phyloP scores from a whole-genome alignment of 2,113 vertebrate genomes.

The Neogobius melanostomus region DNA sequence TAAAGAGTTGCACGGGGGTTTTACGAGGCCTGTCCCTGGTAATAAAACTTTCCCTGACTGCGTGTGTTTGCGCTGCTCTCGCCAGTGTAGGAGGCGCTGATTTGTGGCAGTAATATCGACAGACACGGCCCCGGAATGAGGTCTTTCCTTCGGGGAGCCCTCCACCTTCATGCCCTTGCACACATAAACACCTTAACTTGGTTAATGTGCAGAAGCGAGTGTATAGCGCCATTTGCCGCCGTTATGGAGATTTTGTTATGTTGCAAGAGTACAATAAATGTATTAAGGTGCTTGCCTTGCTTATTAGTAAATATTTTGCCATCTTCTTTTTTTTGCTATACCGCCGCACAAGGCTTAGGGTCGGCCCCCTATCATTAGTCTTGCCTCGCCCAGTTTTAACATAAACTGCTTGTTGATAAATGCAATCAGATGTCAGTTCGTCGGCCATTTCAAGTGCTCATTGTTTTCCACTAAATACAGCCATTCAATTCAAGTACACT shows the following conservation, averaged over 20 bases:
- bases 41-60: conserved; percentile 62
- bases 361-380: no score
- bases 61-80: conserved; percentile 54
- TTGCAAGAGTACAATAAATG: not conserved
- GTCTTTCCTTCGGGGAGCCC: conserved; percentile 65
- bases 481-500: no score
- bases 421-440: not conserved
- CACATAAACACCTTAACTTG: conserved; percentile 22
- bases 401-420: not conserved
- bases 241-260: not conserved
- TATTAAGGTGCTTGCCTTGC: not conserved
- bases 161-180: conserved; percentile 29
- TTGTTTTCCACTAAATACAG: no score
- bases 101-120: conserved; percentile 75
- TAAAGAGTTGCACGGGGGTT: conserved; percentile 49
- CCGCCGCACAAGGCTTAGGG: no score
- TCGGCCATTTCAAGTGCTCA: no score
- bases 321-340: not conserved
- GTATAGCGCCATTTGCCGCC: not conserved
- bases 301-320: not conserved
- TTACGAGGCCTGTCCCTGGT: conserved; percentile 39
- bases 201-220: conserved; percentile 1
- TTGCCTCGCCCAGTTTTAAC: no score
- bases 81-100: conserved; percentile 62
- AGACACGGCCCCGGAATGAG: conserved; percentile 60